A percentile compares a stretch with the other conserved stretches of the same genome.
phyloP scores from a whole-genome alignment of 2,113 vertebrate genomes.

The Anser brachyrhynchus region DNA sequence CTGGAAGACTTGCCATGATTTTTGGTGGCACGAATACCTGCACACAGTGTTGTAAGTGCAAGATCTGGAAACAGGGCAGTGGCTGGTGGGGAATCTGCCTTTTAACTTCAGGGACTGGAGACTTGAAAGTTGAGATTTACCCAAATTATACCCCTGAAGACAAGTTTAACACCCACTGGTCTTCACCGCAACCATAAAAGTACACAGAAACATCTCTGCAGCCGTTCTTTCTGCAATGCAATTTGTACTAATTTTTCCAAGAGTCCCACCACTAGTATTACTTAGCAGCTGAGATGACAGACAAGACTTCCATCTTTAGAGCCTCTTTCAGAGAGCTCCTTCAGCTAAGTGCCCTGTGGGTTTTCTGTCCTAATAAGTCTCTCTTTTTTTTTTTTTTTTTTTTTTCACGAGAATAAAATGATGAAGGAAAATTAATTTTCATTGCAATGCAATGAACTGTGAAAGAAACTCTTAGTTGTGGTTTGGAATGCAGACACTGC shows the following conservation, averaged over 20 bases:
- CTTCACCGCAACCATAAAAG: constrained; percentile 35
- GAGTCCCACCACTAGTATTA: neutral
- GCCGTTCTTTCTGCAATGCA: neutral
- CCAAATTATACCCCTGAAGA: constrained; percentile 50
- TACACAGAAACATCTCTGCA: constrained; percentile 13
- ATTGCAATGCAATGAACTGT: constrained; percentile 59
- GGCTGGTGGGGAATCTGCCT: constrained; percentile 10
- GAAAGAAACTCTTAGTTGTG: constrained; percentile 59
- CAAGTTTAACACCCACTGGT: neutral
- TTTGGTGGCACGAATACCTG: constrained; percentile 40
- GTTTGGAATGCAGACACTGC: constrained; percentile 62
- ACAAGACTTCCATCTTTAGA: constrained; percentile 50
- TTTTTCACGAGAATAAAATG: neutral
- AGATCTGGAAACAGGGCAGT: constrained; percentile 6
- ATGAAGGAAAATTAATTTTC: constrained; percentile 70
- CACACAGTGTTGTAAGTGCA: neutral
- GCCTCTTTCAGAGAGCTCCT: constrained; percentile 42
- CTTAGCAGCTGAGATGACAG: constrained; percentile 61
- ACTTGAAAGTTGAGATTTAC: constrained; percentile 43
- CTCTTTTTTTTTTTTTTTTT: neutral
- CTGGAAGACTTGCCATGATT: neutral
- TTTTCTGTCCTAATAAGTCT: constrained; percentile 19
- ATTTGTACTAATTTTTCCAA: constrained; percentile 44
- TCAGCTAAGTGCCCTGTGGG: constrained; percentile 36
- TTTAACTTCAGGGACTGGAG: neutral